phyloP scores from a whole-genome alignment of 2,888 invertebrate genomes.

The Andrena fulva region DNA sequence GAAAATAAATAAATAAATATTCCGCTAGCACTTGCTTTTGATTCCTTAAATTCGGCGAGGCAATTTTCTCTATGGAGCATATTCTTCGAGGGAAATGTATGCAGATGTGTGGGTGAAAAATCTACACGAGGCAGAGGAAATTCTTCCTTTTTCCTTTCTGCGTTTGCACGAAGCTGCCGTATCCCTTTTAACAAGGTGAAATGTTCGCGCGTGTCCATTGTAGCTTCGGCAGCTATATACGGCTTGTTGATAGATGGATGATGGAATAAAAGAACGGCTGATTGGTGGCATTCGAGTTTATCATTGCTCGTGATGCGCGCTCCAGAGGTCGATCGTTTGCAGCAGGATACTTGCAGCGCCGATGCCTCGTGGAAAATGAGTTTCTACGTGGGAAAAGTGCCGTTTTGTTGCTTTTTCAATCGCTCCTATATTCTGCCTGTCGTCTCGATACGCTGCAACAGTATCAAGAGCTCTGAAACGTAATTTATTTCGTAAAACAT shows the following conservation, averaged over 20 bases:
- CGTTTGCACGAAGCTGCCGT: neutral
- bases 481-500: too few relatives aligned
- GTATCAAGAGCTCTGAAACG: too few relatives aligned
- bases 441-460: too few relatives aligned
- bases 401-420: too few relatives aligned
- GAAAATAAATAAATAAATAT: too few relatives aligned
- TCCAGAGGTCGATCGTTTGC: neutral
- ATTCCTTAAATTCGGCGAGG: too few relatives aligned
- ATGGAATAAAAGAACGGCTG: slow-evolving; percentile 4
- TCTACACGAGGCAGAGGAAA: neutral
- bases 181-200: neutral
- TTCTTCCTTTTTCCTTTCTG: too few relatives aligned
- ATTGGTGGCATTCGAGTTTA: slow-evolving; percentile 15
- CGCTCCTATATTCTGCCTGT: too few relatives aligned
- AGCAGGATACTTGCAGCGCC: neutral
- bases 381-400: neutral
- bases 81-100: too few relatives aligned
- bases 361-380: neutral
- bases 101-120: neutral
- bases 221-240: neutral
- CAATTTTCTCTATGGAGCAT: too few relatives aligned
- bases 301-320: neutral
- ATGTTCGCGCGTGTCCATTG: neutral
- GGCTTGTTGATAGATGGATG: too few relatives aligned
- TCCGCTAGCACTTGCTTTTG: too few relatives aligned